Evolutionary conservation across 2,113 vertebrate species (phyloP), one percentile per base, ranked within the genome.

Genomic region (Phaetusa simplex): DNA sequence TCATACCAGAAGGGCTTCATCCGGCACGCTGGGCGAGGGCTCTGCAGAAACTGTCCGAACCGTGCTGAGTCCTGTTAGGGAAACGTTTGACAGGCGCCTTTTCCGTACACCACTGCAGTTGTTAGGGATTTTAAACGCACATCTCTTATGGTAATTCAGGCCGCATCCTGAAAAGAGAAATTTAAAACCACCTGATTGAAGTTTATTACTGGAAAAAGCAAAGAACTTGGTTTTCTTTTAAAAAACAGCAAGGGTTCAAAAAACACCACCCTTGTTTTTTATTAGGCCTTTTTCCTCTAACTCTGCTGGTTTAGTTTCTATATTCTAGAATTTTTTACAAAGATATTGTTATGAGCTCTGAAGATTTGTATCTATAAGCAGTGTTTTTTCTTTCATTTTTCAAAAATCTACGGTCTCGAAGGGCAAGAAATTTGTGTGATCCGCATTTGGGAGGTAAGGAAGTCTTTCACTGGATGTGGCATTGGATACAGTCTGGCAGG

Each of bases 81-180:
- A 99, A 17, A 99, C 99, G 1, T 99, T 99, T 5, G 99, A 99
- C 23, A 99, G 98, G 13, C 99, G 98, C 2, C 99, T 98, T 77
- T 99, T 98, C 65, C 99, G 98, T 69, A 99, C 98, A 0, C 99
- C 99, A 26, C 99, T 99, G 98, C 99, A 99, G 96, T 99, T 99
- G 96, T 99, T 99, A 9, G 99, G 99, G 82, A 99, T 99, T 98
- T 99, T 99, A 98, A 99, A 99, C 14, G 99, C 99, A 97, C 99
- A 99, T 66, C 99, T 98, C 96, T 99, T 99, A 96, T 99, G 99
- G 95, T 99, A 99, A 97, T 99, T 99, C 69, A 99, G 98, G 59
- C 99, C 99, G 77, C 99, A 99, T 42, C 99, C 99, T 99, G 94
- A 61, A 97, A 97, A 95, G 38, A 74, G 74, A 98, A 95, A 78